Conservation (phyloP, 2,888 invertebrate genomes). For the Eupithecia centaureata region DNA sequence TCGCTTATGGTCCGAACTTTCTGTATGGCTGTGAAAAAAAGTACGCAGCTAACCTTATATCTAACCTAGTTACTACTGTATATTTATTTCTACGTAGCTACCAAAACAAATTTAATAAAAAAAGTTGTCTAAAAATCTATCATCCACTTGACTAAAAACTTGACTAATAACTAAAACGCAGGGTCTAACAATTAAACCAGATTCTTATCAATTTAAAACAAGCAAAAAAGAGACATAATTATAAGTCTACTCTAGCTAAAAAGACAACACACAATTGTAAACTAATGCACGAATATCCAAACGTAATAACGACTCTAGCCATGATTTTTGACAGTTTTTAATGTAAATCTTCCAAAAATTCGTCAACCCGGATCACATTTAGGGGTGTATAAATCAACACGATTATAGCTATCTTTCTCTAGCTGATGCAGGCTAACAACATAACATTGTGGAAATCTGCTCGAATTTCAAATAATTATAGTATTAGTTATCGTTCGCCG, state of each 20-base stretch:
- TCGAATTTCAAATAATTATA: too few species aligned
- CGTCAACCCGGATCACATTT: too few species aligned
- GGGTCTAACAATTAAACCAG: neutral
- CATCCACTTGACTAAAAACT: slow-evolving; percentile 3
- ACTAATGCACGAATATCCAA: too few species aligned
- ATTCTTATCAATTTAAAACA: neutral
- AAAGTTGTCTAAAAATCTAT: neutral
- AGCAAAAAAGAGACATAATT: slow-evolving; percentile 18
- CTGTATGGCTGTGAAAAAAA: neutral
- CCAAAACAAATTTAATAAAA: neutral
- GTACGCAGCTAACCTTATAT: neutral
- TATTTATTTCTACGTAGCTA: neutral
- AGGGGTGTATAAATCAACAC: too few species aligned
- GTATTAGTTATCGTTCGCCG: too few species aligned
- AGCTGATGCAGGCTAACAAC: too few species aligned
- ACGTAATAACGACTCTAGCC: too few species aligned
- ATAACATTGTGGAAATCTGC: too few species aligned
- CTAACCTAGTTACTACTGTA: neutral
- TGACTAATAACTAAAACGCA: neutral
- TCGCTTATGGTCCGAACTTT: neutral
- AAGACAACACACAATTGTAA: neutral
- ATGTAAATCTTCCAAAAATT: too few species aligned
- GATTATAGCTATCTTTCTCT: too few species aligned
- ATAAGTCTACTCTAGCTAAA: neutral
- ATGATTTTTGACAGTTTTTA: too few species aligned